Evolutionary conservation across 1,140 invertebrate genomes (phyloP), one percentile per base, ranked within the genome.

Genomic region (Hycleus phaleratus): DNA sequence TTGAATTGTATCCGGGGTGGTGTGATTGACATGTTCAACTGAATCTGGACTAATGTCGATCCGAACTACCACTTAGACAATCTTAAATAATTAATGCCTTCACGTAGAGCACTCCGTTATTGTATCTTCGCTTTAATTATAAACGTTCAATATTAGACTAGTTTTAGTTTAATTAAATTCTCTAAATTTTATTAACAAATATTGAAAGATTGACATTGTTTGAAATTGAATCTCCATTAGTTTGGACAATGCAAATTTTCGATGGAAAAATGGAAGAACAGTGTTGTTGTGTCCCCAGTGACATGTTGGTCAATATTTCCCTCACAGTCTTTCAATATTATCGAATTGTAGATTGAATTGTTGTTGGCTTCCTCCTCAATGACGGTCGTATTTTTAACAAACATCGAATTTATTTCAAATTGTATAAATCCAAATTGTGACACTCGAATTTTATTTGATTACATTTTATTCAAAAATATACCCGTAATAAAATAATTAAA

Each of bases 251-350:
- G 59, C 60, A 64, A 62, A 64, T 67, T 67, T 64, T 64, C 62
- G 65, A 55, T 67, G 62, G 65, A 67, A 67, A 64, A 67, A 67
- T 67, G 65, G 65, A 67, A 64, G 65, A 67, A 67, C 65, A 67
- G 56, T 67, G 65, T 67, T 64, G 49, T 52, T 38, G 57, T 62
- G 62, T 67, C 65, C 65, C 65, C 55, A 46, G 63, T 67, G 65
- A 64, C 62, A 62, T 24, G 49, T 38, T 45, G 56, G 60, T 58
- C 47, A 58, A 43, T 62, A 53, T 50, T 58, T 62, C 47, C 49
- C 46, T 50, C 46, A 18, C 18, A 18, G 4, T 32, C 32, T 32
- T 7, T 32, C 4, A 32, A 40, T 49, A 47, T 52, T 57, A 43
- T 43, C 60, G 49, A 55, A 62, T 52, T 54, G 59, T 53, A 58